These are phyloP conservation scores for Solen grandis DNA, from an alignment of 1,140 invertebrate species.

Conservation along the genomic window DNA sequence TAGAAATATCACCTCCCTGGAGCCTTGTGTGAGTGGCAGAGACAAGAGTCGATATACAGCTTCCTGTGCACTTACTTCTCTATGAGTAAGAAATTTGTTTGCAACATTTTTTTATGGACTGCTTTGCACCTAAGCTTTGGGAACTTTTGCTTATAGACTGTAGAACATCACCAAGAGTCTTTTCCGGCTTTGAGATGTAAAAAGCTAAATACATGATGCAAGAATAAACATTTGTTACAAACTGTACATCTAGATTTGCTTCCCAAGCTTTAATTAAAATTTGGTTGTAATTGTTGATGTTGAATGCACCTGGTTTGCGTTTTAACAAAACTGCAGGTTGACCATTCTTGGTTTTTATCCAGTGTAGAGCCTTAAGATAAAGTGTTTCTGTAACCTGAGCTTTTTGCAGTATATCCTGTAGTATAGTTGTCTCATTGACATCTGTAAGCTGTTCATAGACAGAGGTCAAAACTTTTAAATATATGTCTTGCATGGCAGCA, in stretches of 20 bases:
- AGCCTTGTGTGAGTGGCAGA: slow-evolving; percentile 13
- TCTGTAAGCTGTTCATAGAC: slow-evolving; percentile 15
- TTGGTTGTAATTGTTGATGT: slow-evolving; percentile 16
- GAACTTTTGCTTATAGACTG: not conserved
- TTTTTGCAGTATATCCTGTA: not conserved
- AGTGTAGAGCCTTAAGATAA: not conserved
- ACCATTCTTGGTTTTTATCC: slow-evolving; percentile 9
- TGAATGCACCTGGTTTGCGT: not conserved
- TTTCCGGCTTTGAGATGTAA: too few relatives aligned
- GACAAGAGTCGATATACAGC: slow-evolving; percentile 41
- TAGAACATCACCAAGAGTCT: slow-evolving; percentile 9
- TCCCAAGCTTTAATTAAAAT: slow-evolving; percentile 8
- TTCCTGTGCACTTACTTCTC: too few relatives aligned
- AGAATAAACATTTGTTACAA: too few relatives aligned
- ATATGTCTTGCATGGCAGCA: slow-evolving; percentile 19
- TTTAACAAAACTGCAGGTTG: not conserved
- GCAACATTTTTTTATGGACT: too few relatives aligned
- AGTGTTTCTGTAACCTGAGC: not conserved
- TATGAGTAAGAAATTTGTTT: too few relatives aligned
- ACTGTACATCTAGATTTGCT: too few relatives aligned
- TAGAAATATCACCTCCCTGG: slow-evolving; percentile 17
- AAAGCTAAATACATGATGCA: too few relatives aligned
- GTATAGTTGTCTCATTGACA: slow-evolving; percentile 6
- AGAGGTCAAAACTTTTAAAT: slow-evolving; percentile 34
- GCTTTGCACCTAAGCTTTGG: slow-evolving; percentile 3